Base-by-base conservation (phyloP, 2,888 invertebrate species). In the Thumatha senex region DNA sequence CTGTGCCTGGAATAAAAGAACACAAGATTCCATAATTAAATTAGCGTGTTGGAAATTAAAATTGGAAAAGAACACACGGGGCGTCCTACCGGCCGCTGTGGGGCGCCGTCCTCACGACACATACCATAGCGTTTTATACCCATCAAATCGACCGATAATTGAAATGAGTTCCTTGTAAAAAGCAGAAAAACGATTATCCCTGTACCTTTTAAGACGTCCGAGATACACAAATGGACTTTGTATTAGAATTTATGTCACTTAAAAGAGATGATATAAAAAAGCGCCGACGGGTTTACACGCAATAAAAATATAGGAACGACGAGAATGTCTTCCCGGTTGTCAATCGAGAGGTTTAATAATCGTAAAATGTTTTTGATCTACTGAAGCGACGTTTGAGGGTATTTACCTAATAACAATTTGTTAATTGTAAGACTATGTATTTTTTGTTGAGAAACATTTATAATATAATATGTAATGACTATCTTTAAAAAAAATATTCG, bases 231-330 rank as follows among this genome's bases (percentile, higher is more conserved):
- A 90, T 91, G 91, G 91, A 90, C 83, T 86, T 86, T 89, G 91
- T 89, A 91, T 91, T 90, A 90, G 90, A 89, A 91, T 90, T 91
- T 90, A 90, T 91, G 90, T 90, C 90, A 89, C 89, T 90, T 89
- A 87, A 82, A 85, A 82, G 84, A 86, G 80, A 86, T 90, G 89
- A 86, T 86, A 88, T 87, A 89, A 88, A 89, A 89, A 89, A 80
- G 84, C 83, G 87, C 89, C 89, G 90, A 89, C 86, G 82, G 84
- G 80, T 87, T 90, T 90, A 89, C 89, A 91, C 86, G 89, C 89
- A 80, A 91, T 90, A 91, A 91, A 90, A 91, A 91, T 90, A 91
- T 90, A 84, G 87, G 84, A 85, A 87, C 82, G 84, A 80, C 81
- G 77, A 78, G 84, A 84, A 86, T 80, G 82, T 76, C 86, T 89